phyloP scores from a whole-genome alignment of 2,113 vertebrate species.

The Struthidea cinerea region DNA sequence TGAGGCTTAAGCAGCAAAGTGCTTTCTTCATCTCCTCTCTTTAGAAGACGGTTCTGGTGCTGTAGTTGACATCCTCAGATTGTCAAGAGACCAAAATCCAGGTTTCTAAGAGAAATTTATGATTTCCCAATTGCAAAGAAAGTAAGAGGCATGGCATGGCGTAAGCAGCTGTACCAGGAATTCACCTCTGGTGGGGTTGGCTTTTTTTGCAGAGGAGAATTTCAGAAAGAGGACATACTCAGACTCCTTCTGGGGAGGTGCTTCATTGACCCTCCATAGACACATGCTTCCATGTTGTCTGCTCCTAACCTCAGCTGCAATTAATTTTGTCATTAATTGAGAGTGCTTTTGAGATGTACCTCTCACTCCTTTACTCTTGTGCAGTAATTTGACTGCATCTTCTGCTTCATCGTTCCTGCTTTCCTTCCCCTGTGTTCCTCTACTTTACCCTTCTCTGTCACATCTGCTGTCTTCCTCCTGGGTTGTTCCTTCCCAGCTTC shows the following conservation, averaged over 20 bases:
- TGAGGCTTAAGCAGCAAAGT: neutral
- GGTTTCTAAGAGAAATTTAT: neutral
- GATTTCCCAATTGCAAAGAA: neutral
- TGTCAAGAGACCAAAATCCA: neutral
- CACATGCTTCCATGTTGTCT: neutral
- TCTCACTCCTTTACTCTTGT: neutral
- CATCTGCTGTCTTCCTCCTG: neutral
- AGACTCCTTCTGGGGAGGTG: neutral
- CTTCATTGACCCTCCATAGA: neutral
- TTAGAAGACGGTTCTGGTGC: neutral
- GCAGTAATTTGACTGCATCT: neutral
- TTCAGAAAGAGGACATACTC: neutral
- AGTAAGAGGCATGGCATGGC: neutral
- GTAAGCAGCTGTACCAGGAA: neutral
- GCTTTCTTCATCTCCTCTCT: neutral
- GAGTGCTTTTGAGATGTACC: neutral
- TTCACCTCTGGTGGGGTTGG: neutral
- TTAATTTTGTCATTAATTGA: neutral
- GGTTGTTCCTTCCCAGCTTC: neutral
- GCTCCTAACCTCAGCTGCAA: neutral
- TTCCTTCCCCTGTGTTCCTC: neutral
- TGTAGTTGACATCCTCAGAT: neutral
- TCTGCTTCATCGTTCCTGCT: neutral
- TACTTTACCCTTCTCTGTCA: neutral
- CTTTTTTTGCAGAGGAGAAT: neutral